Evolutionary conservation across 2,113 vertebrate genomes (phyloP).

Genomic region (Syngnathus typhle): DNA sequence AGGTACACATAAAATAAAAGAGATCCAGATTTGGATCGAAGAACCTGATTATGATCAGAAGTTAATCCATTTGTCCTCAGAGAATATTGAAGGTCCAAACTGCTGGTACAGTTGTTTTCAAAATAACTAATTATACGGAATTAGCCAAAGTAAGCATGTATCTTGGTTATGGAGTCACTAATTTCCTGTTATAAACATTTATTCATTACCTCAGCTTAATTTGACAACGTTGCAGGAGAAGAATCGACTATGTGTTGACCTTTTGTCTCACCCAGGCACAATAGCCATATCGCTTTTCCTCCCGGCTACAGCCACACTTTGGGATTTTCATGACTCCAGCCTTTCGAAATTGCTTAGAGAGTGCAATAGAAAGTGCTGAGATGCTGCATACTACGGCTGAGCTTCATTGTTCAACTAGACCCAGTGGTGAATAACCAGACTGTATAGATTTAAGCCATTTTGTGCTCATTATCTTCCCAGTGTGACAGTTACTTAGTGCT

Average conservation of each 20-base stretch:
- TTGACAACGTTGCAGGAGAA: neutral
- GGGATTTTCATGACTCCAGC: conserved; percentile 17
- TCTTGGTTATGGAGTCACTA: too few relatives aligned
- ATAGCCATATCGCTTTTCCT: conserved; percentile 5
- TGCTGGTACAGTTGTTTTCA: too few relatives aligned
- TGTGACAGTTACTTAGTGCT: neutral
- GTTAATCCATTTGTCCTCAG: too few relatives aligned
- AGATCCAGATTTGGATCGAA: too few relatives aligned
- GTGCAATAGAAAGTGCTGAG: conserved; percentile 37
- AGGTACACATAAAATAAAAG: too few relatives aligned
- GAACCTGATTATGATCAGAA: too few relatives aligned
- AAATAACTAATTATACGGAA: too few relatives aligned
- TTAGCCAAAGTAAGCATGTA: too few relatives aligned
- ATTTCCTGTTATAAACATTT: neutral
- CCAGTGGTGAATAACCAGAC: conserved; percentile 37
- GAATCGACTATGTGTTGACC: neutral
- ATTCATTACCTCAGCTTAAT: neutral
- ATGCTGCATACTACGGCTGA: conserved; percentile 20
- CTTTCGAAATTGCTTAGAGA: conserved; percentile 42
- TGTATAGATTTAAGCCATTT: neutral
- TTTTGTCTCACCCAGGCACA: neutral
- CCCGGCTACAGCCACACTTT: conserved; percentile 16
- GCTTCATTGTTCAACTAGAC: conserved; percentile 26
- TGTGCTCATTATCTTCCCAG: neutral
- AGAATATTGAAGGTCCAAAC: too few relatives aligned